These are phyloP conservation scores for Meliscaeva auricollis DNA, from an alignment of 2,888 invertebrate species.

Conservation along the genomic window DNA sequence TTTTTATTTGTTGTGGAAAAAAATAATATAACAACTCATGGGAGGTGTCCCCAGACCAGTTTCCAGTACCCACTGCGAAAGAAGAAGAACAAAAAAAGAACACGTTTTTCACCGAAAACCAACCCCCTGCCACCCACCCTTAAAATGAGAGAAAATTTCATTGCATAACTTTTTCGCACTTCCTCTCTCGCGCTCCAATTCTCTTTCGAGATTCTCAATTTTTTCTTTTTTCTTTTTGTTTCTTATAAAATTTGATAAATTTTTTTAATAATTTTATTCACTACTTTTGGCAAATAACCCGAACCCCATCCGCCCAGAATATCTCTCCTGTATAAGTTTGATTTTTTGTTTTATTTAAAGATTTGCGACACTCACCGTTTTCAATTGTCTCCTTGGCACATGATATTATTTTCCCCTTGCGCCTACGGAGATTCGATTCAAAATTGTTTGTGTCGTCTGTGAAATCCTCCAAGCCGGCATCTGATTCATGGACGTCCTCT, in stretches of 20 bases:
- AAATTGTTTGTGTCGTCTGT: slow-evolving; percentile 82
- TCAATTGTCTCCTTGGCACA: slow-evolving; percentile 85
- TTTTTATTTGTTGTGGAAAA: not conserved
- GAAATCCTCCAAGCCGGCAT: slow-evolving; percentile 80
- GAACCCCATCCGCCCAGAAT: not conserved
- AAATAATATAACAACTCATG: not conserved
- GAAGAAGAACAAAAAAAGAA: slow-evolving; percentile 29
- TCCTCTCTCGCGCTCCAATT: not conserved
- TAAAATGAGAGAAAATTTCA: slow-evolving; percentile 51
- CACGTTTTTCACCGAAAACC: slow-evolving; percentile 18
- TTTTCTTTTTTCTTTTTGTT: not conserved
- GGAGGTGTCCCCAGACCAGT: not conserved
- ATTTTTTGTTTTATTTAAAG: not conserved
- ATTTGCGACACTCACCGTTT: slow-evolving; percentile 81
- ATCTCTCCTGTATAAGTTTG: not conserved
- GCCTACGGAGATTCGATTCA: slow-evolving; percentile 83
- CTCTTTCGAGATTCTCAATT: slow-evolving; percentile 32
- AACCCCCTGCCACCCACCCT: not conserved
- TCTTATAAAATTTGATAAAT: not conserved
- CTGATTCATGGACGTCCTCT: slow-evolving; percentile 82
- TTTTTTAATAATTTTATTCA: not conserved
- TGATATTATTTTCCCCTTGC: slow-evolving; percentile 84
- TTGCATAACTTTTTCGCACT: slow-evolving; percentile 66
- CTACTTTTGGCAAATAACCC: not conserved
- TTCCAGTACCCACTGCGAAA: not conserved